Conservation (phyloP, 23 tunicate species). For the Aplidium turbinatum region DNA sequence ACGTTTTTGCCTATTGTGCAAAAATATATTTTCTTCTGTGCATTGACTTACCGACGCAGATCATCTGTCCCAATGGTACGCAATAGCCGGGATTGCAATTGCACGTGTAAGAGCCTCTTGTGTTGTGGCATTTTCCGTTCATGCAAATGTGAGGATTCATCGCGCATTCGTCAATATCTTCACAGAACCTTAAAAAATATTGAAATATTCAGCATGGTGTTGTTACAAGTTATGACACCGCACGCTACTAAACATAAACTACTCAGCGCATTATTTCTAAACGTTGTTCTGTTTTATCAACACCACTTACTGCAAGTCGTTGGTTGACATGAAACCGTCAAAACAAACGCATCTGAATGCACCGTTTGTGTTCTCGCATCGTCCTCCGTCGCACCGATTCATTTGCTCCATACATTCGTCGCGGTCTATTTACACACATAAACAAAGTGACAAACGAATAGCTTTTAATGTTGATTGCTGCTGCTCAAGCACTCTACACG, state of each 20-base stretch:
- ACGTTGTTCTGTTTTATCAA: background rate
- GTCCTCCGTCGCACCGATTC: conserved; percentile 94
- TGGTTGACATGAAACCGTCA: conserved; percentile 89
- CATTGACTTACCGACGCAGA: conserved; percentile 87
- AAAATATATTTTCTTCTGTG: too few relatives aligned
- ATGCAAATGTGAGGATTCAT: conserved; percentile 84
- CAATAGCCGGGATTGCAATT: conserved; percentile 83
- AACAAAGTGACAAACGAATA: too few relatives aligned
- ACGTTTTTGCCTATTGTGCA: too few relatives aligned
- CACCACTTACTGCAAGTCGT: conserved; percentile 70
- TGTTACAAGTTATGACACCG: too few relatives aligned
- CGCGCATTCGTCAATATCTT: conserved; percentile 93
- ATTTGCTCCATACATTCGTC: conserved; percentile 94
- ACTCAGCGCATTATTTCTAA: background rate
- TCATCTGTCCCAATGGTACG: conserved; percentile 82
- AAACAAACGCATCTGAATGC: conserved; percentile 83
- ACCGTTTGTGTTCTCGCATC: conserved; percentile 91
- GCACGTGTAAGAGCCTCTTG: conserved; percentile 96
- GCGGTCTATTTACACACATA: too few relatives aligned
- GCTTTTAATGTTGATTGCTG: too few relatives aligned
- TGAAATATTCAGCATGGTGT: too few relatives aligned
- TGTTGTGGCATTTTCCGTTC: conserved; percentile 94
- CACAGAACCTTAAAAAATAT: conserved; percentile 75
- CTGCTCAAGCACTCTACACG: conserved; percentile 59
- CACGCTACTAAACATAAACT: too few relatives aligned